phyloP scores from a whole-genome alignment of 2,888 invertebrate species.

The Apeira syringaria region DNA sequence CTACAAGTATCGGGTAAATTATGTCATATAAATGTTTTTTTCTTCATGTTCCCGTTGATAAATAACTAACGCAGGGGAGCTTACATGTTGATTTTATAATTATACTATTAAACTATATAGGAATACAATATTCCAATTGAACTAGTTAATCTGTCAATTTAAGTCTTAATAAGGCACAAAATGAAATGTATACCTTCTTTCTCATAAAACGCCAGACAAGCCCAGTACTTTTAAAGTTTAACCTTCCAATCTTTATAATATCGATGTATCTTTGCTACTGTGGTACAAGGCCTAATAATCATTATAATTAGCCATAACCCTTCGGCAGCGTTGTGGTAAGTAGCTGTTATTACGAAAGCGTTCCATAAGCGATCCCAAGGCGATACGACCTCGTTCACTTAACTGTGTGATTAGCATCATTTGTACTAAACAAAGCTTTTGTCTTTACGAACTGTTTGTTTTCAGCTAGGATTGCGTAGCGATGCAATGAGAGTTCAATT shows the following conservation, averaged over 20 bases:
- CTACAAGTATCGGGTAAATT: neutral
- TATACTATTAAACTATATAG: too few species aligned
- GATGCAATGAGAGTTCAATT: neutral
- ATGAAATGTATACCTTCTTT: too few species aligned
- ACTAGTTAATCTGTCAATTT: too few species aligned
- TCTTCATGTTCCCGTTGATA: too few species aligned
- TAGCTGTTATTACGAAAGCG: conserved; percentile 37
- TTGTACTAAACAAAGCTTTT: conserved; percentile 37
- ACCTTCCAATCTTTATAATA: neutral
- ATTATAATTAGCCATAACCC: conserved; percentile 9
- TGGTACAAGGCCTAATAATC: conserved; percentile 5
- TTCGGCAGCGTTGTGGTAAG: conserved; percentile 15
- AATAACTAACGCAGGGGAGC: too few species aligned
- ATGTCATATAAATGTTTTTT: neutral
- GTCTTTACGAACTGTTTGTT: conserved; percentile 24
- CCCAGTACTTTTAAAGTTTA: conserved; percentile 3
- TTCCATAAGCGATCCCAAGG: conserved; percentile 41
- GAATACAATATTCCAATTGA: too few species aligned
- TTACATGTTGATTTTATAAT: too few species aligned
- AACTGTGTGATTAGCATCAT: conserved; percentile 48
- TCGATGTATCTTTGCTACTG: neutral
- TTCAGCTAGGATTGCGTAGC: conserved; percentile 13
- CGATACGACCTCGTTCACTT: conserved; percentile 45
- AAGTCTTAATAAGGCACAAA: too few species aligned
- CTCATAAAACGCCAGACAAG: too few species aligned